Percentiles rank a stretch among this genome's conserved stretches.
phyloP scores from a whole-genome alignment of 2,888 invertebrate species.

The Patella caerulea region DNA sequence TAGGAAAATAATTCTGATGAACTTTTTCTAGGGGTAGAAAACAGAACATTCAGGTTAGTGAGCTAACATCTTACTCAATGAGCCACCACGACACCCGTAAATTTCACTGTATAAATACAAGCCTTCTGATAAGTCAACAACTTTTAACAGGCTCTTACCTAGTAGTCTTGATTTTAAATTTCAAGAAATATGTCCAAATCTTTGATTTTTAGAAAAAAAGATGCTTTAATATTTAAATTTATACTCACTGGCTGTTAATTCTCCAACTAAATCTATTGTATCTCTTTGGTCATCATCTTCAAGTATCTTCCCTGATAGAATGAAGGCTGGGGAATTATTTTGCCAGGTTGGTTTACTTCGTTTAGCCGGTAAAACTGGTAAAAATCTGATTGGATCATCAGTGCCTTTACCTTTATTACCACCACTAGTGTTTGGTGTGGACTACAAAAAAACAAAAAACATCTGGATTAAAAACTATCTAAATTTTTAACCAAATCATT shows the following conservation, averaged over 20 bases:
- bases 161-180: too few relatives aligned
- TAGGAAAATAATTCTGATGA: too few relatives aligned
- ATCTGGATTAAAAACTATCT: neutral
- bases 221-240: neutral
- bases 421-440: slow-evolving; percentile 43
- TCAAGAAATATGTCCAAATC: too few relatives aligned
- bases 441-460: slow-evolving; percentile 37
- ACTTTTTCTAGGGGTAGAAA: too few relatives aligned
- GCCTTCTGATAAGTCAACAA: too few relatives aligned
- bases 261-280: slow-evolving; percentile 65
- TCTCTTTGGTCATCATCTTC: slow-evolving; percentile 53
- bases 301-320: slow-evolving; percentile 59
- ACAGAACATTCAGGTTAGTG: too few relatives aligned
- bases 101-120: too few relatives aligned
- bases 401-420: slow-evolving; percentile 67
- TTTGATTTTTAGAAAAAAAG: too few relatives aligned
- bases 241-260: slow-evolving; percentile 68
- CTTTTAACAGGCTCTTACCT: too few relatives aligned
- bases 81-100: too few relatives aligned
- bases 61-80: too few relatives aligned
- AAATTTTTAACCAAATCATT: neutral
- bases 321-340: slow-evolving; percentile 66
- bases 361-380: slow-evolving; percentile 69
- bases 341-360: slow-evolving; percentile 70
- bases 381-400: slow-evolving; percentile 67